Base-by-base conservation (phyloP, 2,797 vertebrate genomes). In the Helicolenus hilgendorfi region DNA sequence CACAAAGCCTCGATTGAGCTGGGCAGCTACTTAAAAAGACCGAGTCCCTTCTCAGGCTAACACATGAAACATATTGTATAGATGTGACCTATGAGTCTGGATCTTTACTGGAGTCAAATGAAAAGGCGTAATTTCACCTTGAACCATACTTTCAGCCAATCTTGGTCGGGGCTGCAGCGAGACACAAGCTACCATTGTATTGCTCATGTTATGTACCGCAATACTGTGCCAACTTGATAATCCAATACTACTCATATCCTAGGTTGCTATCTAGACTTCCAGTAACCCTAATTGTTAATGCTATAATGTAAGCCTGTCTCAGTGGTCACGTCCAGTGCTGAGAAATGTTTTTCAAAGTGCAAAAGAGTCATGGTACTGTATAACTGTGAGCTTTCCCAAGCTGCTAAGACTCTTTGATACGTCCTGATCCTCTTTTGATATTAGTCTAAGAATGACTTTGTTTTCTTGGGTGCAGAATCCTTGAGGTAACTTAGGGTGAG, bases 381-480 rank as follows among this genome's bases (percentile, higher is more conserved):
- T 22, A 36, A 65, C 27, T 38, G 38, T 60, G 72, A 74, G 63
- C 71, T 84, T 72, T 83, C 24, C 33, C 27, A 84, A 87, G 58
- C 77, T 70, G 45, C 22, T 80, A 82, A 82, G n/a, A 63, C 75
- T 83, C 31, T 76, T 41, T 79, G 71, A 89, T 84, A 73, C 27
- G 5, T 65, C 27, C 56, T 86, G 77, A 93, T 88, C 85, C 87
- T 90, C 70, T 86, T 85, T 80, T 74, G 33, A 84, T 88, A 81
- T 81, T 71, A 84, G 58, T 31, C 60, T 65, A 71, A 76, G 72
- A 79, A 41, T 77, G 31, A 73, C 41, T 84, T 88, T 80, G 77
- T 85, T 78, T 81, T 79, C 35, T 70, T 20, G 9, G 53, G 3
- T 5, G 29, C 10, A 69, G 29, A 78, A 76, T 53, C 70, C 27